Conservation (phyloP, 2,888 invertebrate species). For the Calameuta filiformis region DNA sequence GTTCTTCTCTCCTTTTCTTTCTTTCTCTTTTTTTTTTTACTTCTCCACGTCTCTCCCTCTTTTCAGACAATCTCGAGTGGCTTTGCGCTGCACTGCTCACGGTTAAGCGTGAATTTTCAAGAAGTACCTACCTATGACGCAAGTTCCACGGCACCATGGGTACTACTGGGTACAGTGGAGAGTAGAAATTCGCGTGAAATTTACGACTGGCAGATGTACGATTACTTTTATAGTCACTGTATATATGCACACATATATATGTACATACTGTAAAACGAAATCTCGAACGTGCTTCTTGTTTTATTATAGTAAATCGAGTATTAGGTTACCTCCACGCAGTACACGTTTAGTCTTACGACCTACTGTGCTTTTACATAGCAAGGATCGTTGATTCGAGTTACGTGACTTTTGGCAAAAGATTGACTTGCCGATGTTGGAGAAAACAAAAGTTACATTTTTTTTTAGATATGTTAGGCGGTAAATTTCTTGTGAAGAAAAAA, state of each 20-base stretch:
- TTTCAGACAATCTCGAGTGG: constrained; percentile 10
- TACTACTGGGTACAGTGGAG: not conserved
- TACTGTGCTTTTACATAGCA: not conserved
- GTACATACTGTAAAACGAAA: not conserved
- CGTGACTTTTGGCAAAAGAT: not conserved
- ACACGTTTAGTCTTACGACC: not conserved
- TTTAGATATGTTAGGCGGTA: not conserved
- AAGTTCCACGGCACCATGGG: not conserved
- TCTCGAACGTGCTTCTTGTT: not conserved
- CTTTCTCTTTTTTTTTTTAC: constrained; percentile 18
- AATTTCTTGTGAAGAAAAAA: not conserved
- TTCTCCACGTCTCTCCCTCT: constrained; percentile 5
- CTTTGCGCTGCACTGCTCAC: not conserved
- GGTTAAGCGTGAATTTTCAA: not conserved
- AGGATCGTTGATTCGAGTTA: not conserved
- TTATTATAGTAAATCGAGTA: not conserved
- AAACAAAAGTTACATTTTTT: too few species aligned
- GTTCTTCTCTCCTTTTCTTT: constrained; percentile 10
- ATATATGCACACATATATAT: not conserved
- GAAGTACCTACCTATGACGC: not conserved
- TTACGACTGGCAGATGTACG: constrained; percentile 30
- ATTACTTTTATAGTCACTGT: constrained; percentile 28
- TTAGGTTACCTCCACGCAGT: not conserved
- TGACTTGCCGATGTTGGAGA: not conserved
- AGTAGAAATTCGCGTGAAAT: constrained; percentile 24